These are phyloP conservation scores for Pipa parva DNA, from an alignment of 2,113 vertebrate species.

Conservation along the genomic window DNA sequence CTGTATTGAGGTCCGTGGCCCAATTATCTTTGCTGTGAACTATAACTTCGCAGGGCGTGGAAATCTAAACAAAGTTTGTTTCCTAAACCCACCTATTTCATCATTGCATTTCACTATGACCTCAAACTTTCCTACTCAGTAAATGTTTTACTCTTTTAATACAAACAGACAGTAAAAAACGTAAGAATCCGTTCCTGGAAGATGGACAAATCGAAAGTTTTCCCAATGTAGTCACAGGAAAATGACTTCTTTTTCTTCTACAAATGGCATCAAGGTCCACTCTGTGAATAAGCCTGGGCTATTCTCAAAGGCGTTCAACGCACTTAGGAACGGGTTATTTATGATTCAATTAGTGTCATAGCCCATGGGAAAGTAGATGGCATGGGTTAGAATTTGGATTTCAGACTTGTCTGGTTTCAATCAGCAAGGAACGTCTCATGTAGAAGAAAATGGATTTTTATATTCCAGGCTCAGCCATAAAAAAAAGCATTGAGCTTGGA, in stretches of 20 bases:
- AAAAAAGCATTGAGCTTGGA: not conserved
- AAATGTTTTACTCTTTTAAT: too few species aligned
- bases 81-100: too few species aligned
- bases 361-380: constrained; percentile 39
- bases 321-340: constrained; percentile 28
- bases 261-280: not conserved
- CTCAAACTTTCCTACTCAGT: too few species aligned
- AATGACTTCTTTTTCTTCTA: constrained; percentile 8
- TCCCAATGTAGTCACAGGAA: not conserved
- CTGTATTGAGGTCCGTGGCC: too few species aligned
- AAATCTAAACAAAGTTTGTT: too few species aligned
- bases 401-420: constrained; percentile 34
- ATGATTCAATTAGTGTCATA: constrained; percentile 23
- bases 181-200: too few species aligned
- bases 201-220: too few species aligned
- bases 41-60: too few species aligned
- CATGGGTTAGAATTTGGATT: constrained; percentile 6
- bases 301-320: not conserved
- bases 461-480: not conserved
- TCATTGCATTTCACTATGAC: too few species aligned
- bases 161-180: too few species aligned
- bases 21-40: too few species aligned
- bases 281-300: constrained; percentile 21
- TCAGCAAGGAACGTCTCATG: constrained; percentile 24
- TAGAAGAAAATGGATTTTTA: not conserved